These are phyloP conservation scores for Gibbula magus DNA, from an alignment of 2,888 invertebrate genomes.

Conservation along the genomic window DNA sequence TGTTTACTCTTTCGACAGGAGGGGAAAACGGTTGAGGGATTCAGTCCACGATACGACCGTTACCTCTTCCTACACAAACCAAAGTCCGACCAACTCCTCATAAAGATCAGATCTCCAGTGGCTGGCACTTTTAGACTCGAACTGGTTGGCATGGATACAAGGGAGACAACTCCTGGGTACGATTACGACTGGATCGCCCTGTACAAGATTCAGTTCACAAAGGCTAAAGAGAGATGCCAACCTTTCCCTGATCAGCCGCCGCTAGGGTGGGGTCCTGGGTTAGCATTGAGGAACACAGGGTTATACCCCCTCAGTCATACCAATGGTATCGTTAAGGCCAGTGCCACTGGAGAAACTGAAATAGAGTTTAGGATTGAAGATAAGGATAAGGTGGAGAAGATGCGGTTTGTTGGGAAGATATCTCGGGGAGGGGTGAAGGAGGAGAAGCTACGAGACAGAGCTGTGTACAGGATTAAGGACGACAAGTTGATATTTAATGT, in stretches of 20 bases:
- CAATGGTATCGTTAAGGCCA: constrained; percentile 42
- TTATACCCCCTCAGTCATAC: constrained; percentile 43
- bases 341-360: constrained; percentile 42
- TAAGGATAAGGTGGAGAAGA: constrained; percentile 27
- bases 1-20: constrained; percentile 58
- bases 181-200: constrained; percentile 62
- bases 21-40: background rate
- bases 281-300: constrained; percentile 35
- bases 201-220: constrained; percentile 54
- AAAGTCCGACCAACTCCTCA: constrained; percentile 51
- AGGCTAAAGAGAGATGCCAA: constrained; percentile 49
- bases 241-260: constrained; percentile 65
- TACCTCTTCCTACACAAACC: constrained; percentile 57
- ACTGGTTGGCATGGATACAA: constrained; percentile 64
- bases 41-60: constrained; percentile 35
- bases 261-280: constrained; percentile 69
- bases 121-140: constrained; percentile 66
- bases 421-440: constrained; percentile 37
- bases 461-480: constrained; percentile 40
- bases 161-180: constrained; percentile 51
- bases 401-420: constrained; percentile 32
- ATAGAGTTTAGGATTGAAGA: constrained; percentile 44
- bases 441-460: constrained; percentile 41
- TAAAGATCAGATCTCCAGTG: constrained; percentile 58
- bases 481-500: constrained; percentile 45